Evolutionary conservation across 1,140 invertebrate genomes (phyloP), one percentile per base, ranked within the genome.

Genomic region (Calephelis virginiensis): DNA sequence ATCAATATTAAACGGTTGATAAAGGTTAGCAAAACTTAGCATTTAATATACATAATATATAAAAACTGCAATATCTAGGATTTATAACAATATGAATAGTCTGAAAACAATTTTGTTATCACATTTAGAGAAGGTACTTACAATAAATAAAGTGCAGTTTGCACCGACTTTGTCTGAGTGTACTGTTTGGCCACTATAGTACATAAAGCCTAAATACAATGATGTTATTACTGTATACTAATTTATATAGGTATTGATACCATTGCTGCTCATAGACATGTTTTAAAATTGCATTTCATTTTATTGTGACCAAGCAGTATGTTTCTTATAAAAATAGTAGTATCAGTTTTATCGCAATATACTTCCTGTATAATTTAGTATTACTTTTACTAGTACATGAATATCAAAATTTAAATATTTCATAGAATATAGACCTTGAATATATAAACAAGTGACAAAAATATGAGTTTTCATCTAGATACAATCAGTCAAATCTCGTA

Each of bases 401-500:
- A 53, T 56, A 56, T 56, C 53, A 56, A 56, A 56, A 56, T 28
- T 56, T 56, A 37, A 56, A 56, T 10, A 6, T 59, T 7, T 59
- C 56, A 59, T 59, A 59, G 9, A 59, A 59, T 59, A 28, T 56
- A 59, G 11, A 59, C 8, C 28, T 38, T 59, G 56, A 59, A 59
- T 59, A 59, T 59, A 59, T 59, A 59, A 59, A 59, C 28, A 59
- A 40, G 37, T 38, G 56, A 59, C 28, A 59, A 59, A 59, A 59
- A 38, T 59, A 59, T 59, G 56, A 59, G 56, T 59, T 59, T 38
- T 59, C 28, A 59, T 59, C 56, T 59, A 59, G 61, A 45, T 63
- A 48, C 61, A 69, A 69, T 72, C 68, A 72, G 71, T 72, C 71
- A 67, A 69, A 40, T 49, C 48, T 69, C 62, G 60, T 48, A 48